Conservation (phyloP, 2,113 vertebrate genomes). For the Tauraco erythrolophus region DNA sequence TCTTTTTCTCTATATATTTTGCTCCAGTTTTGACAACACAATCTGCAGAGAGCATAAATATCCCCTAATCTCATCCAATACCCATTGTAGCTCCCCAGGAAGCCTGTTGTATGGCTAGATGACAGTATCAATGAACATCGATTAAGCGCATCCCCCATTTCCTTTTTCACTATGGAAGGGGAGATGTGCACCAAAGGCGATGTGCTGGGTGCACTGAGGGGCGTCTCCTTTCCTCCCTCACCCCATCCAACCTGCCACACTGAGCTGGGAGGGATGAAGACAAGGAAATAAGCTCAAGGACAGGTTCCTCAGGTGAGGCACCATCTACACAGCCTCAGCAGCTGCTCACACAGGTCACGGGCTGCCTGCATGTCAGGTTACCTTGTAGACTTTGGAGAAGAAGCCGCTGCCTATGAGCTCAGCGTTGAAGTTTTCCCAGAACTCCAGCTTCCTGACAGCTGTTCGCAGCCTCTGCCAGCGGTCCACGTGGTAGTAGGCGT, state of each 20-base stretch:
- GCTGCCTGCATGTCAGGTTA: constrained; percentile 7
- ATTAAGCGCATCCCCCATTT: background rate
- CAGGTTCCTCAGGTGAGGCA: background rate
- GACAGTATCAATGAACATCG: background rate
- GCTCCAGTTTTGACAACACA: background rate
- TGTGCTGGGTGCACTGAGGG: rapidly evolving
- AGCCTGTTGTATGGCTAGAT: background rate
- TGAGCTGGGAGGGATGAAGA: background rate
- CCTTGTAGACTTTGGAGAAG: constrained; percentile 91
- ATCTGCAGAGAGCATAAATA: background rate
- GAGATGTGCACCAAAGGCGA: background rate
- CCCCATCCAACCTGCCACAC: background rate
- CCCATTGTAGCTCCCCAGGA: background rate
- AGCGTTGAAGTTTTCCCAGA: constrained; percentile 87
- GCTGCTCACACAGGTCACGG: background rate
- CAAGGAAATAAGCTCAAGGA: background rate
- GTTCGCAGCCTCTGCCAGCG: constrained; percentile 89
- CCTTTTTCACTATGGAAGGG: background rate
- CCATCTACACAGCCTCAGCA: background rate
- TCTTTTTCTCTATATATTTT: background rate
- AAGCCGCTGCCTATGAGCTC: constrained; percentile 88
- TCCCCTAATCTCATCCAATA: background rate
- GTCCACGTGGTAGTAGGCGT: constrained; percentile 82
- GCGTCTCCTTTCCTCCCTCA: background rate
- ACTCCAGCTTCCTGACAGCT: constrained; percentile 86